phyloP scores from a whole-genome alignment of 2,113 vertebrate species.

The human (Homo sapiens) region GRCh38 chr12:73997001-73997500 shows the following conservation, averaged over 20 bases:
- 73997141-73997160: not conserved
- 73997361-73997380: not conserved
- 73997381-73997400: not conserved
- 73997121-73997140: conserved; percentile 28
- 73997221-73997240: not conserved
- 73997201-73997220: conserved; percentile 31
- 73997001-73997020: conserved; percentile 41
- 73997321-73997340: not conserved
- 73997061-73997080: conserved; percentile 35
- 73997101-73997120: conserved; percentile 37
- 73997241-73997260: conserved; percentile 39
- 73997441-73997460: not conserved
- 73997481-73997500: not conserved
- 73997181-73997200: not conserved
- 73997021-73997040: conserved; percentile 37
- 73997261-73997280: not conserved
- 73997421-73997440: not conserved
- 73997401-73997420: not conserved
- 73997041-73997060: conserved; percentile 28
- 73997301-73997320: not conserved
- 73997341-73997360: not conserved
- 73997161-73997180: not conserved
- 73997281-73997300: not conserved
- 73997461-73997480: not conserved
- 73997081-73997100: conserved; percentile 20